Base-by-base conservation (phyloP, 2,113 vertebrate genomes). In the Oceanodroma tethys region DNA sequence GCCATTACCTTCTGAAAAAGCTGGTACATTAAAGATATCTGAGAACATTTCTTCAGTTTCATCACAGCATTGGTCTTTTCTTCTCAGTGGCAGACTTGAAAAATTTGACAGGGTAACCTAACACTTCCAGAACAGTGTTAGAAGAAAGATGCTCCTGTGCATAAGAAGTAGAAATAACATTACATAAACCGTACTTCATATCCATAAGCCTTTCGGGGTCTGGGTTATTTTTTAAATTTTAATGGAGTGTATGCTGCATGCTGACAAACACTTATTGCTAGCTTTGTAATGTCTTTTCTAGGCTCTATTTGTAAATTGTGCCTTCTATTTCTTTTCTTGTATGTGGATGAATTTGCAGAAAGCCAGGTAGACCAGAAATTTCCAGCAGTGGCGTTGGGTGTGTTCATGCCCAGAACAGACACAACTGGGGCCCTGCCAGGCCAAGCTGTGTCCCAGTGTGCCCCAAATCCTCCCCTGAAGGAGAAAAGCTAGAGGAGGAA, bases 41-140 rank as follows among this genome's bases (percentile, higher is more conserved):
- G 72, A 74, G 95, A 92, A 92, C 68, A 75, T 90, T 94, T 95
- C 80, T 81, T 87, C 74, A 23, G 86, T 93, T 93, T 92, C 87
- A 78, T 96, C 93, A 83, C 94, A 89, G 70, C 85, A 92, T 73
- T 90, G 87, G 93, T 95, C 93, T 96, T 93, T 86, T 88, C 88
- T 96, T 85, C 93, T 90, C 81, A 80, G 89, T 81, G 81, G 94
- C 78, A 95, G 79, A 85, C 95, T 94, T 80, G 86, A 95, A 95
- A 93, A 92, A 82, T 85, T 86, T 97, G 92, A 86, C 95, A 95
- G 92, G 67, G 36, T 78, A 96, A 89, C 90, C 92, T 93, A 90
- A 97, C 92, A 92, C 94, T 95, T 94, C 81, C 73, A 91, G 56
- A 87, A 68, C 8, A 1, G 84, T 86, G 90, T 90, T 82, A 93